phyloP scores from a whole-genome alignment of 2,888 invertebrate species.

The Stenodera caucasica region DNA sequence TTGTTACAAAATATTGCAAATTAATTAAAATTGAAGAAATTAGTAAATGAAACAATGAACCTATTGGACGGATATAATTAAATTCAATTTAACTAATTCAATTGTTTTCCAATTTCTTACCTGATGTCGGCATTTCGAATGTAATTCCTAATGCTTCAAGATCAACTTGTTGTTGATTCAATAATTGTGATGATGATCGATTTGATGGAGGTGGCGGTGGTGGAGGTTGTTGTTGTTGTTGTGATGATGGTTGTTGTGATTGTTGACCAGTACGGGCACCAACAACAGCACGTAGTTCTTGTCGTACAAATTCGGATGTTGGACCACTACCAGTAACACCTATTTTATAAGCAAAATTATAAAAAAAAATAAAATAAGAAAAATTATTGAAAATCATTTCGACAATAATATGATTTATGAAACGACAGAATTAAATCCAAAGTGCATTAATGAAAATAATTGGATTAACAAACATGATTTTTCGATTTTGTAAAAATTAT shows the following conservation, averaged over 20 bases:
- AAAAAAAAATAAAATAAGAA: conserved; percentile 28
- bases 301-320: conserved; percentile 84
- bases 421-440: not conserved
- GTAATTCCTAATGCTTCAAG: conserved; percentile 68
- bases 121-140: conserved; percentile 68
- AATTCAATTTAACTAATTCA: not conserved
- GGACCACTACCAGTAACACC: conserved; percentile 65
- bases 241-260: conserved; percentile 46
- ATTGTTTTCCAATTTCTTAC: conserved; percentile 53
- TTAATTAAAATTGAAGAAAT: not conserved
- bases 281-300: conserved; percentile 86
- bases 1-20: too few relatives aligned
- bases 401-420: not conserved
- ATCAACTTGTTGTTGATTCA: conserved; percentile 58
- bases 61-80: conserved; percentile 7
- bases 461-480: not conserved
- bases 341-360: conserved; percentile 37
- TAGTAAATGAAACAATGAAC: conserved; percentile 1
- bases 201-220: conserved; percentile 40
- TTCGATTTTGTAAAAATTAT: not conserved
- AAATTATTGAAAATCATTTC: conserved; percentile 35
- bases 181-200: conserved; percentile 45
- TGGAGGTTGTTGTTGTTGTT: conserved; percentile 46
- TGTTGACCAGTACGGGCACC: conserved; percentile 71
- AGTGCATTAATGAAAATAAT: not conserved